These are phyloP conservation scores for Agrotis segetum DNA, from an alignment of 2,888 invertebrate species.

Conservation along the genomic window DNA sequence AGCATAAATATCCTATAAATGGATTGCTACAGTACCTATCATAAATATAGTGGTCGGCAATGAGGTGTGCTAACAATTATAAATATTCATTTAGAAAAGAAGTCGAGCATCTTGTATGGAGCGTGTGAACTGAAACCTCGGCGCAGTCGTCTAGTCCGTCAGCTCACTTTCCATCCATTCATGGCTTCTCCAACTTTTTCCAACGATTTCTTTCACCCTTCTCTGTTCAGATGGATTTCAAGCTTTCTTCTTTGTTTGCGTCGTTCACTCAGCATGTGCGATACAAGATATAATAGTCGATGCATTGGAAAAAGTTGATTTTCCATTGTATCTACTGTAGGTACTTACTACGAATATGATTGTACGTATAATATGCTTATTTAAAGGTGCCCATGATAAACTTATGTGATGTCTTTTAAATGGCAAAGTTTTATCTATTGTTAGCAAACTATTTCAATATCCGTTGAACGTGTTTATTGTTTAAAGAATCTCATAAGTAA, in stretches of 20 bases:
- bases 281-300: slow-evolving; percentile 32
- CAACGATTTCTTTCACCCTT: slow-evolving; percentile 87
- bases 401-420: neutral
- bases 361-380: too few relatives aligned
- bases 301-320: slow-evolving; percentile 26
- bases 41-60: slow-evolving; percentile 46
- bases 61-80: slow-evolving; percentile 59
- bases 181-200: slow-evolving; percentile 88
- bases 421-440: neutral
- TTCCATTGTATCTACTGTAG: neutral
- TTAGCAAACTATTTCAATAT: neutral
- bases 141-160: slow-evolving; percentile 77
- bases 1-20: slow-evolving; percentile 19
- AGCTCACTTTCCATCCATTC: slow-evolving; percentile 90
- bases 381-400: neutral
- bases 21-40: slow-evolving; percentile 16
- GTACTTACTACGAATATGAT: too few relatives aligned
- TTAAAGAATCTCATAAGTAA: neutral
- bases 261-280: slow-evolving; percentile 40
- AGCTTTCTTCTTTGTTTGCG: slow-evolving; percentile 84
- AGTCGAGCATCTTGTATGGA: slow-evolving; percentile 73
- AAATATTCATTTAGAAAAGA: slow-evolving; percentile 76
- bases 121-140: slow-evolving; percentile 88
- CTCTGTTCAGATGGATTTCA: slow-evolving; percentile 77
- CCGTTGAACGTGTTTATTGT: neutral